Base-by-base conservation (phyloP, 1,140 invertebrate genomes). In the Pseudomyrmex sp. region DNA sequence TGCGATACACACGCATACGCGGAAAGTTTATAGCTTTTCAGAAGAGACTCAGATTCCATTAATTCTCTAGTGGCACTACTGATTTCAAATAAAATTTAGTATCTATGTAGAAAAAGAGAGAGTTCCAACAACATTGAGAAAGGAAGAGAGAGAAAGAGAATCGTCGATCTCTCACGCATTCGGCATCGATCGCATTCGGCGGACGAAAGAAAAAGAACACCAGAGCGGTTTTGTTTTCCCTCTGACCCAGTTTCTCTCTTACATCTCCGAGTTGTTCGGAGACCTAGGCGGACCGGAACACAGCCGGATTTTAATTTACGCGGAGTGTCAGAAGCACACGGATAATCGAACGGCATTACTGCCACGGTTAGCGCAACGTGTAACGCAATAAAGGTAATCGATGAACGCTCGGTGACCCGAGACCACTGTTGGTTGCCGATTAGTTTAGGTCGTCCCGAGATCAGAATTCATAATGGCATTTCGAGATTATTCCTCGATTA, bases 331-430 rank as follows among this genome's bases (percentile, higher is more conserved):
- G 73, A 50, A 23, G 58, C 50, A 46, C 44, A 61, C 52, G 77
- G 82, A 76, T 82, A 90, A 90, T 90, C 83, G 63, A 87, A 87
- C 63, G 70, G 74, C 56, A 89, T 89, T 87, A 84, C 63, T 68
- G 79, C 84, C 75, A 65, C 59, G 52, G 66, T 52, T 44, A 44
- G 68, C 44, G 72, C 58, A 70, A 87, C 68, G 82, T 86, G 76
- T 85, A 87, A 89, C 74, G 87, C 70, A 86, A 89, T 88, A 87
- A 88, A 88, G 80, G 70, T 82, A 87, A 90, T 90, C 89, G 89
- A 90, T 90, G 77, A 83, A 90, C 84, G 82, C 74, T 70, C 82
- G 54, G 72, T 83, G 89, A 90, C 83, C 89, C 46, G 69, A 65
- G 72, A 82, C 59, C 63, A 44, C 62, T 77, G 79, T 86, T 82